These are phyloP conservation scores for Caradrina kadenii DNA, from an alignment of 2,888 invertebrate species.

Conservation along the genomic window DNA sequence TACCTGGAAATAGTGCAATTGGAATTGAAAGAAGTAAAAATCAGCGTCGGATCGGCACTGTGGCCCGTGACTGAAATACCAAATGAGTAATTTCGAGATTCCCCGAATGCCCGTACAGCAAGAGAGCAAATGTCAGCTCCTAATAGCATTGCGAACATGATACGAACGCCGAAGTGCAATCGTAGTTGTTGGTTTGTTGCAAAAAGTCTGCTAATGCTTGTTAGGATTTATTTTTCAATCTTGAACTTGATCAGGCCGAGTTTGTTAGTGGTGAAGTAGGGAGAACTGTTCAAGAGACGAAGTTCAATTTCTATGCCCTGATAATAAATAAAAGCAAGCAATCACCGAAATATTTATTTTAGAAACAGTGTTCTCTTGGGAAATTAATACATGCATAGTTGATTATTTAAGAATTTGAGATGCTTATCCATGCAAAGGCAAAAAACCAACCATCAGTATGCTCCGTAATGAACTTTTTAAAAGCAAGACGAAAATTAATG, in stretches of 20 bases:
- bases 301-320: neutral
- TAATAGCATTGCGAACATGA: conserved; percentile 87
- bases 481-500: conserved; percentile 64
- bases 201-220: conserved; percentile 70
- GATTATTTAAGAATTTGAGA: neutral
- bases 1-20: conserved; percentile 86
- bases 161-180: conserved; percentile 79
- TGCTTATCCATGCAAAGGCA: neutral
- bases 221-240: conserved; percentile 63
- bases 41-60: conserved; percentile 84
- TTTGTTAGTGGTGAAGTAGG: conserved; percentile 35
- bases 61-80: conserved; percentile 87
- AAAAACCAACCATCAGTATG: conserved; percentile 12
- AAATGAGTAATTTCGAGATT: conserved; percentile 89
- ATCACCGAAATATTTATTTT: neutral
- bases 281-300: neutral
- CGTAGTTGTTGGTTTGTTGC: conserved; percentile 79
- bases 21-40: conserved; percentile 90
- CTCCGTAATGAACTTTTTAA: conserved; percentile 51
- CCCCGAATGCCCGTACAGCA: conserved; percentile 81
- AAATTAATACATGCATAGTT: neutral
- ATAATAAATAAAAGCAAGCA: neutral
- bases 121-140: conserved; percentile 86
- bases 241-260: conserved; percentile 51
- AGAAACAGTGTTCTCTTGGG: neutral